These are phyloP conservation scores for Trigoniulus corallinus DNA, from an alignment of 1,140 invertebrate species.

Conservation along the genomic window DNA sequence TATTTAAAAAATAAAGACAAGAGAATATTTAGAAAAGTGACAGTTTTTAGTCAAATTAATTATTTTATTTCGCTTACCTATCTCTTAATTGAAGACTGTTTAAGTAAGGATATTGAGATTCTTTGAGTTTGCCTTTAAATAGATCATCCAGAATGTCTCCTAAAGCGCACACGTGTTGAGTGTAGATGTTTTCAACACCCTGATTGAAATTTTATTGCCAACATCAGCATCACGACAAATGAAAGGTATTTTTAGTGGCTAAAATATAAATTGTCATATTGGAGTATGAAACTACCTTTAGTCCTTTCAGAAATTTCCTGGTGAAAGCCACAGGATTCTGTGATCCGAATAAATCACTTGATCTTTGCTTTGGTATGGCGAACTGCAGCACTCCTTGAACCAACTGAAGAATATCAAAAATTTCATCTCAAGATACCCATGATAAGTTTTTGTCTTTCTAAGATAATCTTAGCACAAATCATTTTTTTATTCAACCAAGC, in stretches of 20 bases:
- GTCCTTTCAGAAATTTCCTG: conserved; percentile 77
- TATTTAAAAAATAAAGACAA: conserved; percentile 10
- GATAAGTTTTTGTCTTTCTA: no score
- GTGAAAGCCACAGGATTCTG: conserved; percentile 59
- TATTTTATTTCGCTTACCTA: conserved; percentile 18
- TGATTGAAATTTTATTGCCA: conserved; percentile 27
- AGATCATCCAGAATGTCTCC: conserved; percentile 74
- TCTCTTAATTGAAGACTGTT: conserved; percentile 31
- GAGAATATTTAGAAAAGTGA: conserved; percentile 1
- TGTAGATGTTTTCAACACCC: conserved; percentile 95
- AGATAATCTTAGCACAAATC: no score
- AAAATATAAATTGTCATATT: no score
- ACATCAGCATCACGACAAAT: not conserved
- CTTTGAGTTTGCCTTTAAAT: conserved; percentile 67
- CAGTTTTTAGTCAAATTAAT: not conserved
- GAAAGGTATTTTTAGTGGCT: conserved; percentile 7
- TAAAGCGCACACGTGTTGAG: conserved; percentile 77
- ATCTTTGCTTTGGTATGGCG: conserved; percentile 53
- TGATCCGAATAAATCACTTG: conserved; percentile 62
- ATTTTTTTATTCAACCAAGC: no score
- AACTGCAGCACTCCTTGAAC: conserved; percentile 58
- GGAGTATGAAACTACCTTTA: no score
- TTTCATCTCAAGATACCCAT: not conserved
- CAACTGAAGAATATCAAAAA: conserved; percentile 30
- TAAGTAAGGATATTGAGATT: conserved; percentile 63